phyloP scores from a whole-genome alignment of 2,113 vertebrate genomes.

The Prinia subflava region DNA sequence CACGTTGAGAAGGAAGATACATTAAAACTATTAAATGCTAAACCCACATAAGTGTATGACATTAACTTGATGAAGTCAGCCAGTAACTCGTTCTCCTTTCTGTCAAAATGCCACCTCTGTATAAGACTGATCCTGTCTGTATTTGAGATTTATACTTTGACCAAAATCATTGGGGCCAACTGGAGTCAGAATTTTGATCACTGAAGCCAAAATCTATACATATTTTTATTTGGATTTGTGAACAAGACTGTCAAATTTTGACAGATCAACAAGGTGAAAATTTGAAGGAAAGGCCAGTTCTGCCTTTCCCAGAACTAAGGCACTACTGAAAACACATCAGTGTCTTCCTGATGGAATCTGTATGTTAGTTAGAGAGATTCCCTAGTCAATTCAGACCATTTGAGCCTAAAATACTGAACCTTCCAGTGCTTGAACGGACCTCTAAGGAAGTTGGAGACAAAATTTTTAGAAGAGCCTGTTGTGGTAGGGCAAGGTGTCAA shows the following conservation, averaged over 20 bases:
- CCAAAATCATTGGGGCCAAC: not conserved
- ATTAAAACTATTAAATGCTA: not conserved
- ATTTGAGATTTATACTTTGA: not conserved
- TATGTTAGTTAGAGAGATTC: not conserved
- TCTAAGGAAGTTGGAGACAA: not conserved
- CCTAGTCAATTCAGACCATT: not conserved
- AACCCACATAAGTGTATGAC: not conserved
- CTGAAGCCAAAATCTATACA: not conserved
- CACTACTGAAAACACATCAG: not conserved
- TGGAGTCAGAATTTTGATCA: not conserved
- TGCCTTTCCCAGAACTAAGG: not conserved
- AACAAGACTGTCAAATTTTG: not conserved
- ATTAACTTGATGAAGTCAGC: not conserved
- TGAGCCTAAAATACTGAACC: not conserved
- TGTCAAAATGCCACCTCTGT: not conserved
- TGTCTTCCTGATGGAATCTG: not conserved
- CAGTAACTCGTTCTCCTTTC: not conserved
- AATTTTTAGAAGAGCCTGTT: not conserved
- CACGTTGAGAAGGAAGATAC: not conserved
- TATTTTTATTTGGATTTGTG: not conserved
- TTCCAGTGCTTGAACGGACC: accelerated
- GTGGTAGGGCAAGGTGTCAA: not conserved
- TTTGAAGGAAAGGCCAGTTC: not conserved
- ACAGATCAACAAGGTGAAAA: not conserved
- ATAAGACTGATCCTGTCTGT: not conserved